phyloP scores from a whole-genome alignment of 2,888 invertebrate species.

The Limenitis camilla region DNA sequence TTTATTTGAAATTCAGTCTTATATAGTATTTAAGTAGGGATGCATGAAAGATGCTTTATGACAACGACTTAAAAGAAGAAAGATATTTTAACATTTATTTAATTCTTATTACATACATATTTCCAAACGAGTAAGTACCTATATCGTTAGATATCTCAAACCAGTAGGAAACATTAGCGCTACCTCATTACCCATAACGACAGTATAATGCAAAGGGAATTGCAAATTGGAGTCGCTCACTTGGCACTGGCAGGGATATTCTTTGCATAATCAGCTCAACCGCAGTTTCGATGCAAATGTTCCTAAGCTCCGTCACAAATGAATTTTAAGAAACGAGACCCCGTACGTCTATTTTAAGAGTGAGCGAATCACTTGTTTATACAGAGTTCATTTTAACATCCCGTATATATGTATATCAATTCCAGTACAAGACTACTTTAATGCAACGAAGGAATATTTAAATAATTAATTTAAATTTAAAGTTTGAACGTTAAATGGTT shows the following conservation, averaged over 20 bases:
- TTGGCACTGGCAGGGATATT: conserved; percentile 35
- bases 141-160: conserved; percentile 1
- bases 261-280: conserved; percentile 63
- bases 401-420: conserved; percentile 4
- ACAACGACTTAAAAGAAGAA: too few relatives aligned
- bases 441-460: background rate
- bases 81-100: too few relatives aligned
- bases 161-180: conserved; percentile 28
- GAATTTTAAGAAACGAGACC: conserved; percentile 39
- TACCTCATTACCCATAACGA: conserved; percentile 38
- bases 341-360: conserved; percentile 22
- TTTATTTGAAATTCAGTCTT: too few relatives aligned
- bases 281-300: conserved; percentile 59
- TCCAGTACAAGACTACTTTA: conserved; percentile 4
- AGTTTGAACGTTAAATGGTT: too few relatives aligned
- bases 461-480: too few relatives aligned
- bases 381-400: conserved; percentile 7
- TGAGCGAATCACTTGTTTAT: conserved; percentile 11
- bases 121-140: background rate
- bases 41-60: too few relatives aligned
- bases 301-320: conserved; percentile 33
- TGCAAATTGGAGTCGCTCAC: conserved; percentile 50
- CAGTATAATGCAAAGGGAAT: conserved; percentile 43
- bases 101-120: too few relatives aligned
- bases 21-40: too few relatives aligned